Percentiles rank a stretch among this genome's conserved stretches.
Conservation (phyloP, 2,888 invertebrate genomes). For the Scelioninae gen. 1 region DNA sequence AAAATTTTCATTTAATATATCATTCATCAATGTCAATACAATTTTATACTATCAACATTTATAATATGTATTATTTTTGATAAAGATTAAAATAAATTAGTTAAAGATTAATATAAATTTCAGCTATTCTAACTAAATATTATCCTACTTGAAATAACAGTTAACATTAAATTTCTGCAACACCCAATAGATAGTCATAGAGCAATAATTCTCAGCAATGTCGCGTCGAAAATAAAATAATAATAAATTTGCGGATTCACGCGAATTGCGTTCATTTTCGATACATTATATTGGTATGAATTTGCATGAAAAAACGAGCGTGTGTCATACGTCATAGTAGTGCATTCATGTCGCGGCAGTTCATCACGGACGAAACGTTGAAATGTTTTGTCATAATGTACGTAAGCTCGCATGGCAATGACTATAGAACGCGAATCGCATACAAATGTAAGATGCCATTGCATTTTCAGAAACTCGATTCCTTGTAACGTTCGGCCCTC, state of each 20-base stretch:
- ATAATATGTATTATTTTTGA: too few relatives aligned
- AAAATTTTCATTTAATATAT: too few relatives aligned
- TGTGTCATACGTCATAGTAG: constrained; percentile 34
- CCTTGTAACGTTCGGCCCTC: constrained; percentile 16
- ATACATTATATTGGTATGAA: constrained; percentile 46
- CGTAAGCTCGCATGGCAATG: constrained; percentile 44
- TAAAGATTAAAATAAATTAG: too few relatives aligned
- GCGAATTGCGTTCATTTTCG: constrained; percentile 39
- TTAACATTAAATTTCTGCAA: constrained; percentile 20
- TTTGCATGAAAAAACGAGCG: constrained; percentile 41
- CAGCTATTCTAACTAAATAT: too few relatives aligned
- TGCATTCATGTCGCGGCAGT: constrained; percentile 43
- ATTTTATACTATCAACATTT: too few relatives aligned
- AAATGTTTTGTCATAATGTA: constrained; percentile 55
- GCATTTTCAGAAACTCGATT: constrained; percentile 45
- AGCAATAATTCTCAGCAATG: constrained; percentile 16
- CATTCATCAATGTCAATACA: too few relatives aligned
- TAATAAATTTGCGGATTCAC: constrained; percentile 39
- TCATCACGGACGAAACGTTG: constrained; percentile 46
- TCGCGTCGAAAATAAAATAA: constrained; percentile 32
- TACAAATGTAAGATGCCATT: constrained; percentile 42
- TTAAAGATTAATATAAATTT: too few relatives aligned
- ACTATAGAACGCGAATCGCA: constrained; percentile 51
- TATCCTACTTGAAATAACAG: too few relatives aligned
- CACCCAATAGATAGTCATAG: neutral